Evolutionary conservation across 2,797 vertebrate genomes (phyloP).

Genomic region (Macropodus opercularis): DNA sequence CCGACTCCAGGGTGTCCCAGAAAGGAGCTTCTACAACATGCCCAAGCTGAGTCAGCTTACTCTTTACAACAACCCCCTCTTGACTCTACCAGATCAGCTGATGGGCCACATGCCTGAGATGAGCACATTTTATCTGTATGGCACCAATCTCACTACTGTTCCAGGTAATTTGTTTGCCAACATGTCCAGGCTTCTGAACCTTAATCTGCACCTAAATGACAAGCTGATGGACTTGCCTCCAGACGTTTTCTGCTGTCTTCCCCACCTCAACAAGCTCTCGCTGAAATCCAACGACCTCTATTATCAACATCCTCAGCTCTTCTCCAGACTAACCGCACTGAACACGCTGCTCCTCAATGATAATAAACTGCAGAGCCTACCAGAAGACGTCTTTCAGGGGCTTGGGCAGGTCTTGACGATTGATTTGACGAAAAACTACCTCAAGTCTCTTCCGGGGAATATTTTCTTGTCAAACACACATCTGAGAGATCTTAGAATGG

Average conservation of each 20-base stretch:
- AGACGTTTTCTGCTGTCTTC: constrained; percentile 82
- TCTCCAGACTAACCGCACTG: constrained; percentile 78
- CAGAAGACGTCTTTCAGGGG: constrained; percentile 75
- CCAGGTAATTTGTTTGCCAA: constrained; percentile 87
- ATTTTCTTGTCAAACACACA: constrained; percentile 60
- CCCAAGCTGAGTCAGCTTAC: constrained; percentile 79
- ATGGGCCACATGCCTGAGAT: constrained; percentile 87
- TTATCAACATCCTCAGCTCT: constrained; percentile 78
- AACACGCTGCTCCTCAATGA: constrained; percentile 72
- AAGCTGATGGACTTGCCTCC: constrained; percentile 80
- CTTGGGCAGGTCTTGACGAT: constrained; percentile 72
- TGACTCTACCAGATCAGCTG: constrained; percentile 81
- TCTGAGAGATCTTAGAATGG: constrained; percentile 64
- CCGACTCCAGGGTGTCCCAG: constrained; percentile 78
- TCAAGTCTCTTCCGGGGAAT: constrained; percentile 67
- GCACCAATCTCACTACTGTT: constrained; percentile 85
- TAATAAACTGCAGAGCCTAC: constrained; percentile 79
- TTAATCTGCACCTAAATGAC: constrained; percentile 82
- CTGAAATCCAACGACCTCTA: constrained; percentile 79
- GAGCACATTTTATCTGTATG: constrained; percentile 81
- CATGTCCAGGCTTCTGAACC: constrained; percentile 82
- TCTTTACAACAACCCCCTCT: constrained; percentile 85
- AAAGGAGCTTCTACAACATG: constrained; percentile 83
- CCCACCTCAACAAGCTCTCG: constrained; percentile 80
- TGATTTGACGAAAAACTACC: constrained; percentile 66